Percentiles rank a stretch among this genome's conserved stretches.
phyloP scores from a whole-genome alignment of 2,888 invertebrate genomes.

The Dasypolia templi region DNA sequence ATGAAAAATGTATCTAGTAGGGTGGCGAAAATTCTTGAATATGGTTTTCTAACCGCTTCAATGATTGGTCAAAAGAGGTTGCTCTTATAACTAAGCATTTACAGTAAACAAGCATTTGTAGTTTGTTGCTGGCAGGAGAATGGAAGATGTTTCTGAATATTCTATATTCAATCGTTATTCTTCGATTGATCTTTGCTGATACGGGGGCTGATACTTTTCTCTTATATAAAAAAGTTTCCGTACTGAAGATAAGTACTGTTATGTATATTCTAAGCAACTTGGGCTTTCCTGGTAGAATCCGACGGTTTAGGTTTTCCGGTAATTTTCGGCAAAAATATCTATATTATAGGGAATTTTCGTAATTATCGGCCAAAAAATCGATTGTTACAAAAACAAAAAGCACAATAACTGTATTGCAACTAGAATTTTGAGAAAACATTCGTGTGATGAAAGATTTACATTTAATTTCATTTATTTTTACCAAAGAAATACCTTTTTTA shows the following conservation, averaged over 20 bases:
- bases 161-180: not conserved
- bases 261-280: not conserved
- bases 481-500: not conserved
- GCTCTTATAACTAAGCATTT: not conserved
- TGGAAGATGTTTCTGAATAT: not conserved
- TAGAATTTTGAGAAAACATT: too few species aligned
- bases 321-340: too few species aligned
- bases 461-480: not conserved
- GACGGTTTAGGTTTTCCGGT: not conserved
- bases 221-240: not conserved
- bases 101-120: not conserved
- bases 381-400: not conserved
- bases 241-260: not conserved
- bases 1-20: slow-evolving; percentile 32
- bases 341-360: too few species aligned
- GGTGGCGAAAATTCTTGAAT: not conserved
- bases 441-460: not conserved
- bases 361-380: not conserved
- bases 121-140: not conserved
- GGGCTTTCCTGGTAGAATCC: not conserved
- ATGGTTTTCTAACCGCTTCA: not conserved
- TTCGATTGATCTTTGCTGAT: not conserved
- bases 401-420: not conserved
- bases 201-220: not conserved
- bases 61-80: too few species aligned